Evolutionary conservation across 2,888 invertebrate species (phyloP), one percentile per base, ranked within the genome.

Genomic region (Oscheius sp.): DNA sequence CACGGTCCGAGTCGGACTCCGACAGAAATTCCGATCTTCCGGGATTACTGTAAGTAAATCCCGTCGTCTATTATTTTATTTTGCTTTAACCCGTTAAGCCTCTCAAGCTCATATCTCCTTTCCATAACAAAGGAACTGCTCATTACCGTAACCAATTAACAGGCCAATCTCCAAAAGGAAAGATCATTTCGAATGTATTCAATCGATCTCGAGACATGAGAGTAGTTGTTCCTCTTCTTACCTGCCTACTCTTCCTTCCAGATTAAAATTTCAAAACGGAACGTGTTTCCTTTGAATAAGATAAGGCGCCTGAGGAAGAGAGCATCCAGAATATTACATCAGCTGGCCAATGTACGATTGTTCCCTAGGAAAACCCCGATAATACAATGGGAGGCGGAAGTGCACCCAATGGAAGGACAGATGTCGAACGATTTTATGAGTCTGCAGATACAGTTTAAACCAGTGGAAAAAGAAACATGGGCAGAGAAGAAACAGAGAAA

Each of bases 111-210:
- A 23, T 35, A 55, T 73, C 66, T 27, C 49, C 49, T 12, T 59
- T 64, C 45, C 45, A 43, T 66, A n/a, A 73, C 75, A 52, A 18
- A 73, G 55, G 79, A 73, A 23, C 71, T 73, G 13, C 73, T 75
- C 13, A 66, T 43, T 53, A 63, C 73, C 68, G 59, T 53, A 70
- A 53, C 70, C 6, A 29, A 13, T 21, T 53, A 61, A 61, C 61
- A 3, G 35, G n/a, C 41, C n/a, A 1, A 7, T 41, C 61, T 21
- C 41, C 21, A 5, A 35, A 61, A 41, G 23, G 6, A 1, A 61
- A 61, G 25, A 13, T 23, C 7, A 41, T 61, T 16, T 35, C 61
- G 7, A 41, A 43, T 18, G 25, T 61, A 7, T 61, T 61, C n/a
- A 61, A 61, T 21, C 41, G 45, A 16, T 45, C 61, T n/a, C 18